Evolutionary conservation across 2,797 vertebrate species (phyloP), one percentile per base, ranked within the genome.

Genomic region (Mormyrops boulengeri): DNA sequence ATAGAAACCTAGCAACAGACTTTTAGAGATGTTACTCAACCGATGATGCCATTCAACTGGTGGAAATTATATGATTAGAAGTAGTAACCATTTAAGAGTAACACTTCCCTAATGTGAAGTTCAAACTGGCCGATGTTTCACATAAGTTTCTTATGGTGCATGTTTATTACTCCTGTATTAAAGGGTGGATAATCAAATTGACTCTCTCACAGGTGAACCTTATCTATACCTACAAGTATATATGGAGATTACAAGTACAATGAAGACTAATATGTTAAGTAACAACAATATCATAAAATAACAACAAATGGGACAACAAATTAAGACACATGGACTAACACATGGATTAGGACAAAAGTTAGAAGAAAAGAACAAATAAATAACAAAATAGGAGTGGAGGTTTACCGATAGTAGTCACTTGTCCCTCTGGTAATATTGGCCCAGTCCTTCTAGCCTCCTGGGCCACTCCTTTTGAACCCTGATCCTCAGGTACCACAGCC

Each of bases 381-480:
- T 57, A 91, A 49, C 17, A 5, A 89, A 77, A 57, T 49, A 44
- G 38, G 47, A 88, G 53, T 8, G 85, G 30, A 88, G 12, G 55
- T 90, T 92, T 93, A 94, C 93, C 93, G 57, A 86, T 89, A 88
- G 90, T 91, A 89, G 88, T 87, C 57, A 55, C 26, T 80, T 91
- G 53, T 57, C 50, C 47, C 17, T 53, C 69, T 44, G 91, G 77
- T 22, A 89, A 89, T 50, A 88, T 77, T 12, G 91, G 90, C 26
- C 89, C 90, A 87, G 82, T 84, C 53, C 89, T 92, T 1, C 38
- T 41, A 55, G 50, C 34, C 22, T 50, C 88, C 44, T 91, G 91
- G 88, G 92, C 91, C 84, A 89, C 91, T 34, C 93, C 94, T 93
- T 95, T 95, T 0, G 91, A 88, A 30, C 90, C 90, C 5, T 92